These are phyloP conservation scores for Agriopis leucophaearia DNA, from an alignment of 2,888 invertebrate genomes.

Conservation along the genomic window DNA sequence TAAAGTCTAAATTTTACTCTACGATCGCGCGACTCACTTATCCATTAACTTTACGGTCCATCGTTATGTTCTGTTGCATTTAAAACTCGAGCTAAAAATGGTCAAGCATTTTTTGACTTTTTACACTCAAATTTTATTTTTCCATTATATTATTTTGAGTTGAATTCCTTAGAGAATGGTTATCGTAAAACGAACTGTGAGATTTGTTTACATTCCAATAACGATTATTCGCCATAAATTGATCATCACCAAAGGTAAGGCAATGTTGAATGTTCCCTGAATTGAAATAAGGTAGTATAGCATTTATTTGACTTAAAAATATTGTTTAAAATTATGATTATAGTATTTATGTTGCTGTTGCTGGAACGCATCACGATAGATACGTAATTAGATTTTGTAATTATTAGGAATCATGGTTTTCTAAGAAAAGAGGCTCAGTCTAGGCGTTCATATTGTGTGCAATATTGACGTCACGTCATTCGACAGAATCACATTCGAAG, in stretches of 20 bases:
- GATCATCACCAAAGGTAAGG: slow-evolving; percentile 84
- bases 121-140: slow-evolving; percentile 85
- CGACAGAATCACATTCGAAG: slow-evolving; percentile 50
- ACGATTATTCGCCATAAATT: slow-evolving; percentile 74
- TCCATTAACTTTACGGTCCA: slow-evolving; percentile 63
- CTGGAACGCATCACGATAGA: slow-evolving; percentile 57
- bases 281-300: slow-evolving; percentile 85
- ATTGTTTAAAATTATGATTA: slow-evolving; percentile 54
- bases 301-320: slow-evolving; percentile 84
- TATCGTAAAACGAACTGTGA: slow-evolving; percentile 72
- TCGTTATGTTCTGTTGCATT: slow-evolving; percentile 81
- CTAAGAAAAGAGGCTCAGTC: slow-evolving; percentile 52
- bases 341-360: slow-evolving; percentile 64
- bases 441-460: slow-evolving; percentile 55
- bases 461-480: slow-evolving; percentile 54
- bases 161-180: slow-evolving; percentile 69
- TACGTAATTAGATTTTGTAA: slow-evolving; percentile 51
- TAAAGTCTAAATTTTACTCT: slow-evolving; percentile 39
- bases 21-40: slow-evolving; percentile 58
- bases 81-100: slow-evolving; percentile 84
- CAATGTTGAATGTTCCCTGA: slow-evolving; percentile 72
- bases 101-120: slow-evolving; percentile 87
- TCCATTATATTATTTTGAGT: slow-evolving; percentile 69
- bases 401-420: slow-evolving; percentile 33
- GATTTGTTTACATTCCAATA: slow-evolving; percentile 80